These are phyloP conservation scores for Andricus grossulariae DNA, from an alignment of 1,140 invertebrate genomes.

Conservation along the genomic window DNA sequence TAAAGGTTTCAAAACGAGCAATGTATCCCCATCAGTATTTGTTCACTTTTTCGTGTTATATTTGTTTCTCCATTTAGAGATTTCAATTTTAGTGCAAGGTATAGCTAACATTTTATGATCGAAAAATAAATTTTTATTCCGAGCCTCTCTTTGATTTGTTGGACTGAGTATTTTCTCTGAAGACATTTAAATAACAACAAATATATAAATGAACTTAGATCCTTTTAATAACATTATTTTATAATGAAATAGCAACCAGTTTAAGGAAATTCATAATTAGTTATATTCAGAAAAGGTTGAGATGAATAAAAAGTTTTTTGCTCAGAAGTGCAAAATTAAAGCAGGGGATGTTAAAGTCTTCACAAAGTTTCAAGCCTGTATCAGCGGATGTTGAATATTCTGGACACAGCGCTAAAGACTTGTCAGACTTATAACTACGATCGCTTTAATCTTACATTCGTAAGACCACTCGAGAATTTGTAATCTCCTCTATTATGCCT, in stretches of 20 bases:
- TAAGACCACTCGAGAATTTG: constrained; percentile 23
- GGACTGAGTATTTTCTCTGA: background rate
- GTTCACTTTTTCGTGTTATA: background rate
- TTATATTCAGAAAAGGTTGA: background rate
- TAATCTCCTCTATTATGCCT: background rate
- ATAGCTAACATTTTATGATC: background rate
- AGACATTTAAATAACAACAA: background rate
- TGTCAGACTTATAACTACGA: constrained; percentile 27
- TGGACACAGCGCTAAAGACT: constrained; percentile 17
- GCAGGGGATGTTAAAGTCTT: constrained; percentile 8
- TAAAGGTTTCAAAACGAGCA: background rate
- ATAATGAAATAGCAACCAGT: background rate
- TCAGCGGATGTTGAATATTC: constrained; percentile 24
- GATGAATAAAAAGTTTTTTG: background rate
- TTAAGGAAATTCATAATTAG: background rate
- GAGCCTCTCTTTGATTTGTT: background rate
- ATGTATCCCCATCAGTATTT: background rate
- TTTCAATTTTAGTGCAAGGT: background rate
- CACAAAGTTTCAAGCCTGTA: constrained; percentile 16
- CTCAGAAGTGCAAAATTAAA: background rate
- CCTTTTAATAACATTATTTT: too few relatives aligned
- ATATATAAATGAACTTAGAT: too few relatives aligned
- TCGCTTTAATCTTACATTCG: constrained; percentile 19
- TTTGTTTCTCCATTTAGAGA: background rate
- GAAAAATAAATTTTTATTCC: background rate